phyloP scores from a whole-genome alignment of 2,888 invertebrate genomes.

The Melitaea athalia region DNA sequence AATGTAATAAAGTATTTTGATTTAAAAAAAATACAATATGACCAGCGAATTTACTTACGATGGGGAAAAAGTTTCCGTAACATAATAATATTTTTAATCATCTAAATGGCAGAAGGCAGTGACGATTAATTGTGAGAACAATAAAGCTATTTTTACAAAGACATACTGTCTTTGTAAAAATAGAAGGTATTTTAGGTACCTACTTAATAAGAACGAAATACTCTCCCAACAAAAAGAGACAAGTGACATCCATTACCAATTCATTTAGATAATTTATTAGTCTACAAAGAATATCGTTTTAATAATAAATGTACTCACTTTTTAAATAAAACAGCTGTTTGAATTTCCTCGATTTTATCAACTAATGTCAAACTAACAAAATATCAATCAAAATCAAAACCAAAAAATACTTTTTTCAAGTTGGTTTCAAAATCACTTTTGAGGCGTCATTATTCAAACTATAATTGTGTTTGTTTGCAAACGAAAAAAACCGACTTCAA shows the following conservation, averaged over 20 bases:
- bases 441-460: no score
- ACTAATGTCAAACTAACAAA: not conserved
- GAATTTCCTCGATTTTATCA: not conserved
- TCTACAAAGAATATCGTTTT: not conserved
- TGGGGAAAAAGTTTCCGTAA: not conserved
- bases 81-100: not conserved
- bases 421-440: no score
- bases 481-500: no score
- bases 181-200: no score
- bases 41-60: not conserved
- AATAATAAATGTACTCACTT: slow-evolving; percentile 5
- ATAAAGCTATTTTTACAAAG: not conserved
- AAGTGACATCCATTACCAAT: not conserved
- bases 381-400: no score
- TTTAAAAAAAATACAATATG: no score
- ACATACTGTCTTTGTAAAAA: no score
- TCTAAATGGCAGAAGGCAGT: not conserved
- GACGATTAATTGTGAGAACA: not conserved
- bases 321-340: not conserved
- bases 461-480: no score
- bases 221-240: not conserved
- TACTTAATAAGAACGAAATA: not conserved
- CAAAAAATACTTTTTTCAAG: no score
- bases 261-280: not conserved
- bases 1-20: no score